Evolutionary conservation across 1,140 invertebrate species (phyloP).

Genomic region (Penaeus chinensis): DNA sequence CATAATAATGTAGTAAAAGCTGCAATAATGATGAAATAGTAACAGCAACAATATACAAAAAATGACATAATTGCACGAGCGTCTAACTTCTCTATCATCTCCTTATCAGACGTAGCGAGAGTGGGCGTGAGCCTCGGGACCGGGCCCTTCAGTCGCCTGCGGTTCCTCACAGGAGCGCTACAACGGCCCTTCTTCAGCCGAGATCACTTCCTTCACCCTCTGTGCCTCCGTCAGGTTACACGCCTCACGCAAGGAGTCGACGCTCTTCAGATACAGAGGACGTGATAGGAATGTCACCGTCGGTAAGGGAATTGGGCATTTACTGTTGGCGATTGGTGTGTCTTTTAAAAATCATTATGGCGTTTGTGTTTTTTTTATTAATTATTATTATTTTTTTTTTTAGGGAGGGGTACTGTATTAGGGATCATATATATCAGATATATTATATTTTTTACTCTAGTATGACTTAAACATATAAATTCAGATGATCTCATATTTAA

Average conservation of each 20-base stretch:
- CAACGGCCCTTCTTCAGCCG: not conserved
- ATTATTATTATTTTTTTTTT: too few relatives aligned
- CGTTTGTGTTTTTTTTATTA: too few relatives aligned
- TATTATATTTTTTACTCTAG: not conserved
- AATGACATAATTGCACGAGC: too few relatives aligned
- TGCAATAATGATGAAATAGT: too few relatives aligned
- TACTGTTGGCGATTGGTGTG: not conserved
- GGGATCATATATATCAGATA: not conserved
- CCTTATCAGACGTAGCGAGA: too few relatives aligned
- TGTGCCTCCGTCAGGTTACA: conserved; percentile 57
- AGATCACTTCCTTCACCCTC: conserved; percentile 37
- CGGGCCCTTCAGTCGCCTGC: not conserved
- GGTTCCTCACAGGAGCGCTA: not conserved
- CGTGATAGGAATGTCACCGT: not conserved
- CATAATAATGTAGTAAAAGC: too few relatives aligned
- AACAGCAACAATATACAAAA: too few relatives aligned
- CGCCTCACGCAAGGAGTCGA: not conserved
- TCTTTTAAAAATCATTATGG: not conserved
- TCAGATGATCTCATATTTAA: too few relatives aligned
- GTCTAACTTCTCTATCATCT: too few relatives aligned
- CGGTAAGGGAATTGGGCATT: not conserved
- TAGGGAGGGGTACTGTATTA: not conserved
- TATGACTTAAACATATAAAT: too few relatives aligned
- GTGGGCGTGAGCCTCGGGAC: not conserved
- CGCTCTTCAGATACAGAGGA: conserved; percentile 10